Percentiles rank a stretch among this genome's conserved stretches.
Conservation (phyloP, 1,140 invertebrate species). For the Oryctes rhinoceros region DNA sequence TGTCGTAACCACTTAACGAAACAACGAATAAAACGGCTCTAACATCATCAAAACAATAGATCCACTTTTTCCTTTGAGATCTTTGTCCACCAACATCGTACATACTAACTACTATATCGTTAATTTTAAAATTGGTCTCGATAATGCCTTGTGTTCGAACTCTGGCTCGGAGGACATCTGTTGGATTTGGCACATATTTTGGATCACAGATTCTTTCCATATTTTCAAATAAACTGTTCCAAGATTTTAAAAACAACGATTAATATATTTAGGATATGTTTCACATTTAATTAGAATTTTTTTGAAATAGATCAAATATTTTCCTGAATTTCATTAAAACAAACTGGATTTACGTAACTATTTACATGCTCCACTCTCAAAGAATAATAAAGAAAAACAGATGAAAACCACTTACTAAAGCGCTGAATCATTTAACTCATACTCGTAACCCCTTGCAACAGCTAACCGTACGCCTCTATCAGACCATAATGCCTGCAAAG, state of each 20-base stretch:
- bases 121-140: slow-evolving; percentile 78
- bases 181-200: slow-evolving; percentile 75
- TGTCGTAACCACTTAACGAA: slow-evolving; percentile 73
- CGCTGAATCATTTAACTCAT: slow-evolving; percentile 80
- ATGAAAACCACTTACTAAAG: slow-evolving; percentile 67
- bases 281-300: too few relatives aligned
- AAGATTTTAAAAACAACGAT: neutral
- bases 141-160: slow-evolving; percentile 81
- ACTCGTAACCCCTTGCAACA: slow-evolving; percentile 74
- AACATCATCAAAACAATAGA: slow-evolving; percentile 77
- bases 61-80: slow-evolving; percentile 80
- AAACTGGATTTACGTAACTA: too few relatives aligned
- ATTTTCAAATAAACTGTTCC: slow-evolving; percentile 72
- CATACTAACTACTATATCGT: slow-evolving; percentile 71
- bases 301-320: too few relatives aligned
- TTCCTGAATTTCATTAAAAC: too few relatives aligned
- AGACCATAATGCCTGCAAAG: slow-evolving; percentile 66
- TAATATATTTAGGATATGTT: neutral
- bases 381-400: slow-evolving; percentile 48
- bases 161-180: slow-evolving; percentile 76
- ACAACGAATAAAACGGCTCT: slow-evolving; percentile 72
- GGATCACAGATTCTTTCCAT: slow-evolving; percentile 72
- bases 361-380: neutral
- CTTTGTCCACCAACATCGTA: slow-evolving; percentile 76
- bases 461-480: slow-evolving; percentile 70